phyloP scores from a whole-genome alignment of 2,113 vertebrate species.

The Chionomys nivalis region DNA sequence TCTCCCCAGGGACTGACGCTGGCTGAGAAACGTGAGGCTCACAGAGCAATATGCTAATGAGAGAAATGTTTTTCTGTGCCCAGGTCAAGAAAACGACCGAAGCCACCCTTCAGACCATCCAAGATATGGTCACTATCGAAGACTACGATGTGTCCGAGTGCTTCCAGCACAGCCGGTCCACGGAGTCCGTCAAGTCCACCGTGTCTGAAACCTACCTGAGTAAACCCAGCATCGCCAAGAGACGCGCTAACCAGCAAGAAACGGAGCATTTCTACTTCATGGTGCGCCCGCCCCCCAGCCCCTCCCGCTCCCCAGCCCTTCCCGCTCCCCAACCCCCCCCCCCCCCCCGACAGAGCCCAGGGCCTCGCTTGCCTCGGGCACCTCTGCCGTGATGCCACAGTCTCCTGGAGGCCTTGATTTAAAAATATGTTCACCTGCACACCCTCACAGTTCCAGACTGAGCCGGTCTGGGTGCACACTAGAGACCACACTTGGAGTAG shows the following conservation, averaged over 20 bases:
- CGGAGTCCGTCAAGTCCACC: conserved; percentile 97
- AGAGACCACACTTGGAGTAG: background rate
- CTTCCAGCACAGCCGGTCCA: conserved; percentile 98
- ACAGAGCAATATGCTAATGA: background rate
- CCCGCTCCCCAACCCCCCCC: too few relatives aligned
- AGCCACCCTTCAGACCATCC: conserved; percentile 97
- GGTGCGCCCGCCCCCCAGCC: conserved; percentile 84
- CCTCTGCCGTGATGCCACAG: background rate
- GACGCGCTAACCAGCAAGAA: conserved; percentile 98
- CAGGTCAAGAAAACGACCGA: conserved; percentile 99
- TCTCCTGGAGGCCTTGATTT: background rate
- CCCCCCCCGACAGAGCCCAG: background rate
- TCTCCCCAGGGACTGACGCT: background rate
- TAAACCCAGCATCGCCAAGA: conserved; percentile 98
- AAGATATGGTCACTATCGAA: conserved; percentile 99
- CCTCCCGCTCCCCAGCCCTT: background rate
- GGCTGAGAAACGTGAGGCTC: background rate
- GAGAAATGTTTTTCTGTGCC: conserved; percentile 51
- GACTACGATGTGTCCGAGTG: conserved; percentile 99
- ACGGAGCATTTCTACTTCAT: conserved; percentile 99
- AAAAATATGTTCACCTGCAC: background rate
- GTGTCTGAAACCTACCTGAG: conserved; percentile 98
- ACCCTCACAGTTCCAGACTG: background rate
- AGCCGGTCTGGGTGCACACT: background rate
- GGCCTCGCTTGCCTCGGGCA: too few relatives aligned